phyloP scores from a whole-genome alignment of 30 jellyfish, hydroid and myxozoan genomes.

The Aurelia aurita region DNA sequence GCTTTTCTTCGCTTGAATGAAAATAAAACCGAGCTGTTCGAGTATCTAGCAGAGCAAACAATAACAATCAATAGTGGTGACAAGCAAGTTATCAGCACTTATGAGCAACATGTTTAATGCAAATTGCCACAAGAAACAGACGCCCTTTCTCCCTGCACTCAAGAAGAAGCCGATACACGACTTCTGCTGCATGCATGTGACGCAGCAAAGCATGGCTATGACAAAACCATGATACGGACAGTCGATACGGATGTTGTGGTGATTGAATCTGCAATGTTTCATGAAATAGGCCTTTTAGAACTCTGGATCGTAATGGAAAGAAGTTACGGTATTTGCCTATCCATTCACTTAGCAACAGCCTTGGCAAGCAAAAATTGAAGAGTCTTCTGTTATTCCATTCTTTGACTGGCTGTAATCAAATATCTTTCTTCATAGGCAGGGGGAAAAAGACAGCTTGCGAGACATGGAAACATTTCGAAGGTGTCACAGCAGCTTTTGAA shows the following conservation, averaged over 20 bases:
- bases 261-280: constrained; percentile 2
- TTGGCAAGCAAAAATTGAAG: constrained; percentile 15
- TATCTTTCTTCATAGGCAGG: constrained; percentile 17
- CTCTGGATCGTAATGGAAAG: constrained; percentile 62
- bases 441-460: constrained; percentile 59
- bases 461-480: constrained; percentile 30
- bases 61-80: not conserved
- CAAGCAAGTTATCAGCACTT: constrained; percentile 16
- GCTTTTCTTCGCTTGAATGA: constrained; percentile 46
- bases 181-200: constrained; percentile 41
- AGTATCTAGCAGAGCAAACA: constrained; percentile 31
- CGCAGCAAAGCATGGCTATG: constrained; percentile 23
- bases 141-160: constrained; percentile 24
- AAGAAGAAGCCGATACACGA: constrained; percentile 68
- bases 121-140: not conserved
- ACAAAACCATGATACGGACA: constrained; percentile 21
- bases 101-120: constrained; percentile 20
- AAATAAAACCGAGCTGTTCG: constrained; percentile 60
- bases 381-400: constrained; percentile 22
- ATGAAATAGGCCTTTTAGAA: not conserved
- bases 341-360: constrained; percentile 14
- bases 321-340: constrained; percentile 32
- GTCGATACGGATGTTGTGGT: constrained; percentile 60
- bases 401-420: constrained; percentile 50
- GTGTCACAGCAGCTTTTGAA: constrained; percentile 11